phyloP scores from a whole-genome alignment of 2,797 vertebrate species.

The Gadopsis bispinosus region DNA sequence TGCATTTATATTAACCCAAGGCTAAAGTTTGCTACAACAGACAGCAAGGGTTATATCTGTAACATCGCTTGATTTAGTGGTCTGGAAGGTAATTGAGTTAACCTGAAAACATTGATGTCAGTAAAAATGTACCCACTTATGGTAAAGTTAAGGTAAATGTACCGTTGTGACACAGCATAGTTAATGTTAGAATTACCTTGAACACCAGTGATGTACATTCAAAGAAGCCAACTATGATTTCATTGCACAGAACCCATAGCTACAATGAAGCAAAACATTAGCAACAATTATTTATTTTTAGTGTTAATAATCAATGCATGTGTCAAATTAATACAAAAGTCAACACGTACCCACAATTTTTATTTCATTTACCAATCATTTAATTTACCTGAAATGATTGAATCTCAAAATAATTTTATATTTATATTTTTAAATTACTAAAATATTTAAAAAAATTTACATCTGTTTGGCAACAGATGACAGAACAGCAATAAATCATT shows the following conservation, averaged over 20 bases:
- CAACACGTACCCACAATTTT: background rate
- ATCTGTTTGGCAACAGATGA: background rate
- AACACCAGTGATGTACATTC: background rate
- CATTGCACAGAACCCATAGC: background rate
- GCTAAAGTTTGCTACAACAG: conserved; percentile 1
- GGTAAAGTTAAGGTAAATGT: background rate
- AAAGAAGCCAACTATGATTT: background rate
- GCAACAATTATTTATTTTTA: background rate
- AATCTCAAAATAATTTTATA: background rate
- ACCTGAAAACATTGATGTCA: conserved; percentile 11
- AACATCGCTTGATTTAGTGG: conserved; percentile 17
- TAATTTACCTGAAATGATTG: background rate
- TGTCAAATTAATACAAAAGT: background rate
- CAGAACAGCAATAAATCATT: background rate
- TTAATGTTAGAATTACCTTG: background rate
- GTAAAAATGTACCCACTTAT: background rate
- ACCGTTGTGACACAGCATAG: background rate
- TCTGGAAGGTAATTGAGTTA: conserved; percentile 20
- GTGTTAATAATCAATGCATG: background rate
- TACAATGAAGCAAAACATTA: background rate
- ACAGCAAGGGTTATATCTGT: conserved; percentile 14
- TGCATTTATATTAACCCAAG: conserved; percentile 13
- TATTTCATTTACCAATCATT: no score
- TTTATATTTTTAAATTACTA: background rate
- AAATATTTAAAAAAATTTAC: background rate